Evolutionary conservation across 37 sponge, comb jelly and placozoan species (phyloP).

Genomic region (Oopsacas minuta): DNA sequence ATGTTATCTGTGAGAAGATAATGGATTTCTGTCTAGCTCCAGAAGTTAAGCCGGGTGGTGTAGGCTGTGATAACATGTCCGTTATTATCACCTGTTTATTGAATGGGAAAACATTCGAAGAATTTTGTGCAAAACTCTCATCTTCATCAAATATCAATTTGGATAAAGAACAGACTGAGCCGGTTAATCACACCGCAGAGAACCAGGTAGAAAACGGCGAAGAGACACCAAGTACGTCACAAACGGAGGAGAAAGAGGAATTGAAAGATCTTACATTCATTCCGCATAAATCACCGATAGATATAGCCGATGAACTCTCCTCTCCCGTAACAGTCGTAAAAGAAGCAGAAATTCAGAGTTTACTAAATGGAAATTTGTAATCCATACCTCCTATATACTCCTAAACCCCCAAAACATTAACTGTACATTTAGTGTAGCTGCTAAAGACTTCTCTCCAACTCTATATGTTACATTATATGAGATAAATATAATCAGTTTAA

Average conservation of each 20-base stretch:
- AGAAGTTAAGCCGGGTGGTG: slow-evolving; percentile 46
- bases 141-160: background rate
- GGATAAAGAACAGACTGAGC: background rate
- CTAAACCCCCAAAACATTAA: background rate
- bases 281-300: background rate
- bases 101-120: slow-evolving; percentile 38
- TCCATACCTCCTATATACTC: background rate
- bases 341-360: background rate
- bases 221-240: background rate
- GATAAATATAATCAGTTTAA: slow-evolving; percentile 5
- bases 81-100: slow-evolving; percentile 52
- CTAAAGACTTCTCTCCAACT: too few species aligned
- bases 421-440: background rate
- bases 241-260: background rate
- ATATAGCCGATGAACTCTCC: too few species aligned
- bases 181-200: background rate
- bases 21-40: slow-evolving; percentile 73
- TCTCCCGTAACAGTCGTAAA: too few species aligned
- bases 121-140: slow-evolving; percentile 16
- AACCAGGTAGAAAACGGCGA: too few species aligned
- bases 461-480: too few species aligned
- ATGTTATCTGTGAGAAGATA: slow-evolving; percentile 75
- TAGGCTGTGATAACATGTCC: slow-evolving; percentile 93
- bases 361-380: background rate
- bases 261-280: background rate